Conservation (phyloP, 2,888 invertebrate genomes). For the Cephus pulcher region DNA sequence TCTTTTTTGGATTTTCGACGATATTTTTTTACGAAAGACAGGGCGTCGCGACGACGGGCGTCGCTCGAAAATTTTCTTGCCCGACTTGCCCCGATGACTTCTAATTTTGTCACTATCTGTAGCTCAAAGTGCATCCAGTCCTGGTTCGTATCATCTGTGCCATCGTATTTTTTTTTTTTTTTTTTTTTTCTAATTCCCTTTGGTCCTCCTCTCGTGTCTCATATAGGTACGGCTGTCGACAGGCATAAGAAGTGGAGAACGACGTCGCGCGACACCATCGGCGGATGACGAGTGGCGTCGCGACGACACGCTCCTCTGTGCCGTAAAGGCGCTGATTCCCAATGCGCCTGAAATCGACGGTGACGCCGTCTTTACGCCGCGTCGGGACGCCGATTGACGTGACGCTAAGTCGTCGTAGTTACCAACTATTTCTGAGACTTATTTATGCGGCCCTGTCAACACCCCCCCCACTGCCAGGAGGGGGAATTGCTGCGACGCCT, state of each 20-base stretch:
- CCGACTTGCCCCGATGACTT: not conserved
- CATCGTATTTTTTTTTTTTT: not conserved
- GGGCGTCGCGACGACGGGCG: not conserved
- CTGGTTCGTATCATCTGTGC: not conserved
- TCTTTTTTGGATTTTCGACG: not conserved
- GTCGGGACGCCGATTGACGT: not conserved
- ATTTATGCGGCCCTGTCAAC: not conserved
- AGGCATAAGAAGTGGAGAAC: not conserved
- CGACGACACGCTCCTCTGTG: not conserved
- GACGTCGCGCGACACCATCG: not conserved
- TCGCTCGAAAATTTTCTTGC: not conserved
- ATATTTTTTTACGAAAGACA: not conserved
- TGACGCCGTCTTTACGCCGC: not conserved
- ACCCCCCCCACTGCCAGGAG: not conserved
- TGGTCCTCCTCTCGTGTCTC: not conserved
- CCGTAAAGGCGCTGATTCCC: not conserved
- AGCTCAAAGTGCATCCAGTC: not conserved
- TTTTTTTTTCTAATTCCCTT: not conserved
- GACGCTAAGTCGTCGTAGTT: not conserved
- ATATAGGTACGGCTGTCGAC: not conserved
- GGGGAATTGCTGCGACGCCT: not conserved
- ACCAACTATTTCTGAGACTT: not conserved
- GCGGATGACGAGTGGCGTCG: conserved; percentile 1
- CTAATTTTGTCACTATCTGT: not conserved
- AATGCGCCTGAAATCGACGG: not conserved